Base-by-base conservation (phyloP, 2,888 invertebrate genomes). In the Meteorus colon region DNA sequence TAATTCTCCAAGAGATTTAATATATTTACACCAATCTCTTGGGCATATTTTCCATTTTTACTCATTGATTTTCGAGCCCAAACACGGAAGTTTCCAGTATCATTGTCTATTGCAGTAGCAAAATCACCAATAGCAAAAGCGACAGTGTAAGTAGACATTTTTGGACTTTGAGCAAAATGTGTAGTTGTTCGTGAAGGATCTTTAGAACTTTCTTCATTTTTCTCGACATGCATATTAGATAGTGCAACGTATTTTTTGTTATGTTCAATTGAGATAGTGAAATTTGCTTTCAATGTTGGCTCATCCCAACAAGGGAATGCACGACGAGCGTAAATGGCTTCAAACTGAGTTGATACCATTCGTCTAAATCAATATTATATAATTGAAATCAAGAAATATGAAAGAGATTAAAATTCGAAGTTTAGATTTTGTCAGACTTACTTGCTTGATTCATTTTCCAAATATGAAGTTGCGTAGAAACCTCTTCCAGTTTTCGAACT, bases 241-340 rank as follows among this genome's bases (percentile, higher is more conserved):
- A 91, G 82, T 0, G 89, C 90, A 3, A 78, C 79, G 62, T 90
- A 90, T 2, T 81, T 84, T 6, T 82, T 81, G 5, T 92, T 91
- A 62, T 94, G 92, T 48, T 91, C 92, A 73, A 95, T 91, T 4
- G 90, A 91, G n/a, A 95, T 91, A 51, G 91, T 90, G 84, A 94
- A 95, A n/a, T 90, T 89, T 0, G 95, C 94, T 83, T 95, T 95
- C 41, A 92, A 87, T 0, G 90, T 90, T 0, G 95, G 95, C 83
- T 94, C 94, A 82, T 95, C 95, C 84, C 93, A 95, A 84, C 95
- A 95, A 0, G 95, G 95, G 86, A 95, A 95, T 0, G 93, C 94
- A 62, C 91, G 91, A 0, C 94, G 92, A 0, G 94, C 94, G 75
- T 92, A 91, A 0, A 92, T 92, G 0, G 93, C 91, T 85, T 94